These are phyloP conservation scores for Labeo calbasu DNA, from an alignment of 2,797 vertebrate genomes.

Conservation along the genomic window DNA sequence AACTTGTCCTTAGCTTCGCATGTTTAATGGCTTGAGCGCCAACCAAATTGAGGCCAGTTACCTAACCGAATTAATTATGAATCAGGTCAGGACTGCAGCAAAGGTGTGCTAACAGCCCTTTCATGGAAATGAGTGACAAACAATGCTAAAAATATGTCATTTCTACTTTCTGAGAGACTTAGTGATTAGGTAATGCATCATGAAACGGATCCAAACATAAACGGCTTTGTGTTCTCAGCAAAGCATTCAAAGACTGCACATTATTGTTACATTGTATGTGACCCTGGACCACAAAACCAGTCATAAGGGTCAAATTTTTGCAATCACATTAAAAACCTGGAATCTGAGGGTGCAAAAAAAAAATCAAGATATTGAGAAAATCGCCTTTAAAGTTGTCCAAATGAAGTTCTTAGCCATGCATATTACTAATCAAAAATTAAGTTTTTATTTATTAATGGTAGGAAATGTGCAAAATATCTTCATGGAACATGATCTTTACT, in stretches of 20 bases:
- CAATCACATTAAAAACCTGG: too few species aligned
- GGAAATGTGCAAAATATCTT: too few species aligned
- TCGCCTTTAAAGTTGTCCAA: too few species aligned
- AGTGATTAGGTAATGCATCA: not conserved
- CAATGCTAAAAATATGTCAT: not conserved
- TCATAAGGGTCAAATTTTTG: too few species aligned
- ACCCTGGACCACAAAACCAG: too few species aligned
- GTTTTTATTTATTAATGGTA: too few species aligned
- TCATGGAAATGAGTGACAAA: conserved; percentile 7
- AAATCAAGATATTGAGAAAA: too few species aligned
- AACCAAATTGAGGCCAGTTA: conserved; percentile 11
- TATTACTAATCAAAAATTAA: too few species aligned
- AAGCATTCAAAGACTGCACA: not conserved
- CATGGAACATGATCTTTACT: too few species aligned
- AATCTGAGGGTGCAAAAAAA: too few species aligned
- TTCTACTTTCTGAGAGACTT: not conserved
- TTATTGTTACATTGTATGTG: not conserved
- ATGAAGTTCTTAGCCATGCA: too few species aligned
- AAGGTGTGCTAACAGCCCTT: not conserved
- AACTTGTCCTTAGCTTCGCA: not conserved
- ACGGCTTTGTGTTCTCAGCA: not conserved
- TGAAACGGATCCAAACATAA: not conserved
- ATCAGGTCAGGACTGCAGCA: conserved; percentile 19
- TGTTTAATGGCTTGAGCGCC: not conserved
- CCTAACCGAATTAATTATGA: conserved; percentile 25